Evolutionary conservation across 1,140 invertebrate species (phyloP).

Genomic region (Notospermus geniculatus): DNA sequence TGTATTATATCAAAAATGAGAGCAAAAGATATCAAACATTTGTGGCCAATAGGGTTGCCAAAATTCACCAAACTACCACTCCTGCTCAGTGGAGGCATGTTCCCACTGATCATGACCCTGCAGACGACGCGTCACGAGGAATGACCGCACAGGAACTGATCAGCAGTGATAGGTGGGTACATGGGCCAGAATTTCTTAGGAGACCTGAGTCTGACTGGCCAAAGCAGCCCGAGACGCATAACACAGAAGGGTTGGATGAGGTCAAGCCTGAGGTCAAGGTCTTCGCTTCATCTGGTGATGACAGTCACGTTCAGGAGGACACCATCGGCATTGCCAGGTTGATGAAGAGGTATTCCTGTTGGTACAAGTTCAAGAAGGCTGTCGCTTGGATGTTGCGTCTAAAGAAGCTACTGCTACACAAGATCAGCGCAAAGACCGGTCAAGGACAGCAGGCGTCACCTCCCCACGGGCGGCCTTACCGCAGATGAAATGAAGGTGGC

Average conservation of each 20-base stretch:
- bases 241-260: background rate
- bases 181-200: slow-evolving; percentile 23
- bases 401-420: too few species aligned
- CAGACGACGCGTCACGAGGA: slow-evolving; percentile 30
- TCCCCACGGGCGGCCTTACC: too few species aligned
- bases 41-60: slow-evolving; percentile 6
- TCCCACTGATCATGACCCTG: slow-evolving; percentile 20
- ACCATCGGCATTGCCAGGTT: background rate
- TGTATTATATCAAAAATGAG: too few species aligned
- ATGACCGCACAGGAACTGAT: slow-evolving; percentile 1
- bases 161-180: slow-evolving; percentile 10
- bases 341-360: slow-evolving; percentile 14
- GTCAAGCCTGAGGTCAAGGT: background rate
- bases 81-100: slow-evolving; percentile 13
- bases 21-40: slow-evolving; percentile 5
- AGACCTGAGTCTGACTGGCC: slow-evolving; percentile 16
- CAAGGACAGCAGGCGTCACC: too few species aligned
- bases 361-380: slow-evolving; percentile 7
- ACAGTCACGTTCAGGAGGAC: background rate
- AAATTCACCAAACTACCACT: background rate
- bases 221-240: background rate
- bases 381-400: slow-evolving; percentile 7
- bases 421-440: too few species aligned
- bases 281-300: background rate
- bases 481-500: too few species aligned